Conservation (phyloP, 2,113 vertebrate species). For the Rhabdornis inornatus region DNA sequence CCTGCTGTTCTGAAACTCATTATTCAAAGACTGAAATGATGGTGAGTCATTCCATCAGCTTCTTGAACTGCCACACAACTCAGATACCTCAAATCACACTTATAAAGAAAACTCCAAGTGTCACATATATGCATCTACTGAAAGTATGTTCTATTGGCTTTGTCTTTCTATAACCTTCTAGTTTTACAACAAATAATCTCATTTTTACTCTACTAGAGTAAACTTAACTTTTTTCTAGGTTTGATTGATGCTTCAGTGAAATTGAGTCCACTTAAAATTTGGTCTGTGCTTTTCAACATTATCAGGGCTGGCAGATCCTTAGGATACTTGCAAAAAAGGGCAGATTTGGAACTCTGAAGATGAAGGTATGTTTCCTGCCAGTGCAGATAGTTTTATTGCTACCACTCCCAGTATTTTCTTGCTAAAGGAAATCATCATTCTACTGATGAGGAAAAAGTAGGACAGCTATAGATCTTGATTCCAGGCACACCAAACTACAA, state of each 20-base stretch:
- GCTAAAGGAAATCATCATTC: neutral
- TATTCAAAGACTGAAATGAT: slow-evolving; percentile 5
- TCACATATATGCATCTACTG: neutral
- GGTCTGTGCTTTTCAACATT: neutral
- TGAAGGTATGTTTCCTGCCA: neutral
- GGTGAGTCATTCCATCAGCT: slow-evolving; percentile 24
- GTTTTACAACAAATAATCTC: neutral
- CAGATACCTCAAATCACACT: neutral
- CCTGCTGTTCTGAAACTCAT: neutral
- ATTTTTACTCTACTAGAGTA: neutral
- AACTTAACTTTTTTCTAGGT: neutral
- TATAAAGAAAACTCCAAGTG: neutral
- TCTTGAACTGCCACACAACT: neutral
- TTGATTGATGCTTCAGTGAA: neutral
- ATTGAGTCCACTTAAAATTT: neutral
- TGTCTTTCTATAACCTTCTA: neutral
- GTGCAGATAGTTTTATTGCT: neutral
- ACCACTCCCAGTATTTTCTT: neutral
- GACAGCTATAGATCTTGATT: neutral
- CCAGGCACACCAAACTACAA: neutral
- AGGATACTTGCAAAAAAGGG: neutral
- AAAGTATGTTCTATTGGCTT: neutral
- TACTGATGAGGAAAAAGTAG: neutral
- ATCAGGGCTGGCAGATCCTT: neutral
- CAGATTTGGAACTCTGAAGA: neutral